Evolutionary conservation across 2,113 vertebrate genomes (phyloP).

Genomic region (Tupaia chinensis): DNA sequence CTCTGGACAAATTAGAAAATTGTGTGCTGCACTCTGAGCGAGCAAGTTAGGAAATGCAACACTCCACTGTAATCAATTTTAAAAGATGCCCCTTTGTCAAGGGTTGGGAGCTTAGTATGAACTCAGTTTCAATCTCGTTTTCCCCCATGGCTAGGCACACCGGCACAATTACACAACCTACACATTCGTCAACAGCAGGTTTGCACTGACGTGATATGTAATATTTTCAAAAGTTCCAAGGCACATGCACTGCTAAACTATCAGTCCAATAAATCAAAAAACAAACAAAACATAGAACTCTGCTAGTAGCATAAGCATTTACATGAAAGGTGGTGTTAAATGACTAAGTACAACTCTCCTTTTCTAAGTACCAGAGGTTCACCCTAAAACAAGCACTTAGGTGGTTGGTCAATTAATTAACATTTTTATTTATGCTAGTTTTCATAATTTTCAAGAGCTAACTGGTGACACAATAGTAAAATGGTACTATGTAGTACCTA

Average conservation of each 20-base stretch:
- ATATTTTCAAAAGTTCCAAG: slow-evolving; percentile 17
- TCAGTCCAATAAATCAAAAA: background rate
- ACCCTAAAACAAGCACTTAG: background rate
- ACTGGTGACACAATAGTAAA: background rate
- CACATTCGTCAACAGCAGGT: slow-evolving; percentile 4
- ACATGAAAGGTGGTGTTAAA: slow-evolving; percentile 28
- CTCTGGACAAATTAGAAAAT: slow-evolving; percentile 31
- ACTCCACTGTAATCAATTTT: background rate
- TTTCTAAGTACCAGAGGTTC: background rate
- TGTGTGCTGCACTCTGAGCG: background rate
- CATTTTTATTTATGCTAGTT: background rate
- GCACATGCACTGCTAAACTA: slow-evolving; percentile 71
- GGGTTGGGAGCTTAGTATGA: background rate
- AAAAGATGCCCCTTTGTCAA: background rate
- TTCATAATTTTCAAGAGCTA: slow-evolving; percentile 42
- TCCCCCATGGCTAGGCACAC: too few relatives aligned
- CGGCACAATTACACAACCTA: background rate
- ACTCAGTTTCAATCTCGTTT: background rate
- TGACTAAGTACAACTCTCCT: slow-evolving; percentile 46
- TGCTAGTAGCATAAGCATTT: slow-evolving; percentile 38
- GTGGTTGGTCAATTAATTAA: background rate
- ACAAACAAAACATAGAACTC: background rate
- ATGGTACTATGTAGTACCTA: background rate
- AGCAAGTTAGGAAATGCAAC: background rate
- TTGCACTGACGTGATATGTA: background rate